These are phyloP conservation scores for Mastomys natalensis DNA, from an alignment of 2,113 vertebrate species.

Conservation along the genomic window DNA sequence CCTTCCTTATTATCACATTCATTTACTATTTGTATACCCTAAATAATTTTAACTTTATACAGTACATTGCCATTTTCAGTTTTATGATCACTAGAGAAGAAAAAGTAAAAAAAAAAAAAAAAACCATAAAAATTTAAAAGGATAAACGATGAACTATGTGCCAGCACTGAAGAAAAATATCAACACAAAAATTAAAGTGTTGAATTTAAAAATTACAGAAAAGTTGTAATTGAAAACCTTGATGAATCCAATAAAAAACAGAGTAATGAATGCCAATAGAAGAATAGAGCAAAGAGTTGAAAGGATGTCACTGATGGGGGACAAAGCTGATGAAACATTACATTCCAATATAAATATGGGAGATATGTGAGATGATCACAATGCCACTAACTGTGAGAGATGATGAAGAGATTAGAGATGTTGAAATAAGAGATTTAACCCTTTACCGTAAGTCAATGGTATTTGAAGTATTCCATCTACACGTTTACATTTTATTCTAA, in stretches of 20 bases:
- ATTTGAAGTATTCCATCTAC: neutral
- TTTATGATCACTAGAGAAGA: neutral
- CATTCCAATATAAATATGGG: neutral
- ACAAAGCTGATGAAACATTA: neutral
- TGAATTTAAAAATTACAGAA: neutral
- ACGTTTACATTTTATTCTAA: neutral
- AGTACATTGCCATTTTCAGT: neutral
- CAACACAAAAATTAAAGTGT: neutral
- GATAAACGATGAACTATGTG: neutral
- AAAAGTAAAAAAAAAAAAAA: neutral
- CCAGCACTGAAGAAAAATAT: neutral
- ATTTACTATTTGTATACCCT: neutral
- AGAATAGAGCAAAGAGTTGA: neutral
- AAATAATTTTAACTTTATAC: neutral
- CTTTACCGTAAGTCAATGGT: neutral
- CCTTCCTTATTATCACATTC: neutral
- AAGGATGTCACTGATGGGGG: neutral
- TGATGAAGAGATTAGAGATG: neutral
- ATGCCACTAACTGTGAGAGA: neutral
- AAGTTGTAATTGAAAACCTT: neutral
- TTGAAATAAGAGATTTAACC: neutral
- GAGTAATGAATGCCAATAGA: neutral
- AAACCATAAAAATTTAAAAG: neutral
- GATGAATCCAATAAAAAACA: neutral
- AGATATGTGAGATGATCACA: neutral